Evolutionary conservation across 1,140 invertebrate genomes (phyloP).

Genomic region (Euura saliciscinereae): DNA sequence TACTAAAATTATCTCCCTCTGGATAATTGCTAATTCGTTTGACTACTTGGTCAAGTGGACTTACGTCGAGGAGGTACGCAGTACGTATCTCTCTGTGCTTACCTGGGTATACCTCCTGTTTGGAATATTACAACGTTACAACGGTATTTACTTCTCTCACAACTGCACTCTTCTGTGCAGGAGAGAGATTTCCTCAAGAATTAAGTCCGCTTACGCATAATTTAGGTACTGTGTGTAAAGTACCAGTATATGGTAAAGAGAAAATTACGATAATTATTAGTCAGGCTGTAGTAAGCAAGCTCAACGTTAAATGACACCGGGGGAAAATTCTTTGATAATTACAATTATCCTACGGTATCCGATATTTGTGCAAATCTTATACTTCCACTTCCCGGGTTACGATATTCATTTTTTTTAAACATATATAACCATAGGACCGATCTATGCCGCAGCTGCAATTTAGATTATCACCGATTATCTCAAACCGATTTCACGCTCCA

Average conservation of each 20-base stretch:
- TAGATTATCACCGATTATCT: background rate
- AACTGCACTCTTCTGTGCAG: background rate
- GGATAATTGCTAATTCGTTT: slow-evolving; percentile 7
- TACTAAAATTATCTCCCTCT: background rate
- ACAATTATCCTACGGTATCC: too few species aligned
- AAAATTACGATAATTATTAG: too few species aligned
- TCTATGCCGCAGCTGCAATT: background rate
- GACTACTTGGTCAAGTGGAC: background rate
- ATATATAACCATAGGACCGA: background rate
- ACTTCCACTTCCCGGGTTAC: too few species aligned
- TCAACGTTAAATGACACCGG: too few species aligned
- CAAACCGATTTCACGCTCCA: background rate
- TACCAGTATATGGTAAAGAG: too few species aligned
- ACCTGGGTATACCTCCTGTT: background rate
- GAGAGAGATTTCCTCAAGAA: background rate
- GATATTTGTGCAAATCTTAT: too few species aligned
- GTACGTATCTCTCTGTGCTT: background rate
- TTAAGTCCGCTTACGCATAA: background rate
- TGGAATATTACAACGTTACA: background rate
- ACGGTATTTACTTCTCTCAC: background rate
- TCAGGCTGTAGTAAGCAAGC: too few species aligned
- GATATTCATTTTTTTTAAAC: too few species aligned
- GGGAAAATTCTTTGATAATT: too few species aligned
- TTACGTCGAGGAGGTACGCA: background rate
- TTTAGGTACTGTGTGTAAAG: too few species aligned